These are phyloP conservation scores for Hydrocynus forskahlii DNA, from an alignment of 2,797 vertebrate genomes.

Conservation along the genomic window DNA sequence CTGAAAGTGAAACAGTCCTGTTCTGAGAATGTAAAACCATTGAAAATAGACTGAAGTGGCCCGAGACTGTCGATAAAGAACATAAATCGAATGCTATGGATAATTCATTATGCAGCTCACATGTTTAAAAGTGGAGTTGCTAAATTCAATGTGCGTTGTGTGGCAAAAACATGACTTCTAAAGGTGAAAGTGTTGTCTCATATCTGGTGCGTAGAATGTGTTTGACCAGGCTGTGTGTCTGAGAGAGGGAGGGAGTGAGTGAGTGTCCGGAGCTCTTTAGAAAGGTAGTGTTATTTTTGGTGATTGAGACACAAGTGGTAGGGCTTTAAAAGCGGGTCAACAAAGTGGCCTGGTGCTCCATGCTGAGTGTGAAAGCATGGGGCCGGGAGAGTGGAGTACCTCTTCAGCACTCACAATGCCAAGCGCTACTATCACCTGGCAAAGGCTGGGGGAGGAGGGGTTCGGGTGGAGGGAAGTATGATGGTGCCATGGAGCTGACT, in stretches of 20 bases:
- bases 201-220: constrained; percentile 7
- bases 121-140: background rate
- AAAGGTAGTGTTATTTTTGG: constrained; percentile 81
- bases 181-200: constrained; percentile 13
- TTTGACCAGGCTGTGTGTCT: constrained; percentile 20
- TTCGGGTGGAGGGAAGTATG: constrained; percentile 2
- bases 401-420: constrained; percentile 63
- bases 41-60: too few relatives aligned
- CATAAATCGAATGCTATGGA: too few relatives aligned
- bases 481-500: constrained; percentile 25
- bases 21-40: too few relatives aligned
- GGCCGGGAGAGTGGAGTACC: constrained; percentile 64
- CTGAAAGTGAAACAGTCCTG: too few relatives aligned
- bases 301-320: constrained; percentile 80
- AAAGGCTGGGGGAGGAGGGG: constrained; percentile 48
- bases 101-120: too few relatives aligned
- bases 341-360: constrained; percentile 75
- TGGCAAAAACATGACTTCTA: background rate
- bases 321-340: constrained; percentile 78
- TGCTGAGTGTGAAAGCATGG: constrained; percentile 71
- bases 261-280: constrained; percentile 69
- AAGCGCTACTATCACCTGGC: constrained; percentile 61
- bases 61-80: too few relatives aligned
- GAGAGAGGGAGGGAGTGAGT: constrained; percentile 5
- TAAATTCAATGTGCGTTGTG: background rate